These are phyloP conservation scores for Fabriciana adippe DNA, from an alignment of 2,888 invertebrate genomes.

Conservation along the genomic window DNA sequence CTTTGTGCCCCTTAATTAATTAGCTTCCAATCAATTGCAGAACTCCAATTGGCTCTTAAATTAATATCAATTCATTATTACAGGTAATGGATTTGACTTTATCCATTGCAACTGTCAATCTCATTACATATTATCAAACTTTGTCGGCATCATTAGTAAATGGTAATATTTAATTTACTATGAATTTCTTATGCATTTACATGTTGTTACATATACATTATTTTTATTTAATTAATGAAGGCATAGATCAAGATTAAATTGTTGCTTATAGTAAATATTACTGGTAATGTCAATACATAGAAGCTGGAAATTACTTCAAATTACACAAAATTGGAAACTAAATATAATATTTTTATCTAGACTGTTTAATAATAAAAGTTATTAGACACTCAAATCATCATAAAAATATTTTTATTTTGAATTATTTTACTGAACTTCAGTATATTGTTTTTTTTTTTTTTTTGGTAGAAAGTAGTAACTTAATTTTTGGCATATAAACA, in stretches of 20 bases:
- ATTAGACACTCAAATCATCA: background rate
- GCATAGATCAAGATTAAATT: constrained; percentile 24
- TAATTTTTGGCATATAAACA: too few species aligned
- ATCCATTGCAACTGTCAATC: constrained; percentile 43
- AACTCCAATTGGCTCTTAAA: constrained; percentile 34
- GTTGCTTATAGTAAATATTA: background rate
- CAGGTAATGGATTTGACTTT: constrained; percentile 49
- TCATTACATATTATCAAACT: constrained; percentile 49
- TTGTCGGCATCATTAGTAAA: constrained; percentile 16
- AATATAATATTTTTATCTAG: too few species aligned
- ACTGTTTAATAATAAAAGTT: background rate
- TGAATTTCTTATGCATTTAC: constrained; percentile 7
- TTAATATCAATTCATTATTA: constrained; percentile 36
- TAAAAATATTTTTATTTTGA: background rate
- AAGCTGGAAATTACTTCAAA: too few species aligned
- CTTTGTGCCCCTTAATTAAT: constrained; percentile 19
- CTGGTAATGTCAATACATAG: background rate
- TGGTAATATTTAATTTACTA: constrained; percentile 26
- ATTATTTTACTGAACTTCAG: background rate
- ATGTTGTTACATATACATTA: background rate
- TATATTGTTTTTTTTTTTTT: background rate
- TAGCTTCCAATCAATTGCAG: constrained; percentile 32
- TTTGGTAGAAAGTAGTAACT: too few species aligned
- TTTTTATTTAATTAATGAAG: background rate
- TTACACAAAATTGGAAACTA: background rate